These are phyloP conservation scores for Entelurus aequoreus DNA, from an alignment of 2,113 vertebrate genomes.

Conservation along the genomic window DNA sequence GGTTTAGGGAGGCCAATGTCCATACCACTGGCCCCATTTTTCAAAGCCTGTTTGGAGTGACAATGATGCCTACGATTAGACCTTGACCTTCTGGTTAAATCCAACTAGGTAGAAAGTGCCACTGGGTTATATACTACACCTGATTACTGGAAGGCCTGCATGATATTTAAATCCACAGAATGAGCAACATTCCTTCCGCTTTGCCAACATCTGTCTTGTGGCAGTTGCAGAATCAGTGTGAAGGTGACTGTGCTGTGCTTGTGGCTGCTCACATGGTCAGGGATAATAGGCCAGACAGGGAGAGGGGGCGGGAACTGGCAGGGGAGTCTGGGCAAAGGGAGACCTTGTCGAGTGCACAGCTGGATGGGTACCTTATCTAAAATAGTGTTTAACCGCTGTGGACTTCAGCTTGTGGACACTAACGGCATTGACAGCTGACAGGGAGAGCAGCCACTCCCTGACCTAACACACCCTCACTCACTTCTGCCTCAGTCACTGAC, in stretches of 20 bases:
- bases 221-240: constrained; percentile 9
- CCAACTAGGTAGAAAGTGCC: background rate
- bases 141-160: background rate
- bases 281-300: constrained; percentile 50
- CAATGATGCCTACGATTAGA: background rate
- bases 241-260: constrained; percentile 43
- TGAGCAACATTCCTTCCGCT: background rate
- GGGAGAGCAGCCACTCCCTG: constrained; percentile 44
- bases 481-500: constrained; percentile 21
- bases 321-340: constrained; percentile 51
- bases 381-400: constrained; percentile 47
- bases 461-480: constrained; percentile 39
- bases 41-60: constrained; percentile 7
- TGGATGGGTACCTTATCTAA: constrained; percentile 59
- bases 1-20: constrained; percentile 17
- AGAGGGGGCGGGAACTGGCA: constrained; percentile 39
- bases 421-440: constrained; percentile 63
- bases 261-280: constrained; percentile 44
- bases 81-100: background rate
- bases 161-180: background rate
- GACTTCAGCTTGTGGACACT: constrained; percentile 46
- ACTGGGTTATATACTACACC: background rate
- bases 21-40: constrained; percentile 28
- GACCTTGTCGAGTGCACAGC: constrained; percentile 52
- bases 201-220: constrained; percentile 3